Evolutionary conservation across 2,888 invertebrate genomes (phyloP).

Genomic region (Tanypteryx hageni): DNA sequence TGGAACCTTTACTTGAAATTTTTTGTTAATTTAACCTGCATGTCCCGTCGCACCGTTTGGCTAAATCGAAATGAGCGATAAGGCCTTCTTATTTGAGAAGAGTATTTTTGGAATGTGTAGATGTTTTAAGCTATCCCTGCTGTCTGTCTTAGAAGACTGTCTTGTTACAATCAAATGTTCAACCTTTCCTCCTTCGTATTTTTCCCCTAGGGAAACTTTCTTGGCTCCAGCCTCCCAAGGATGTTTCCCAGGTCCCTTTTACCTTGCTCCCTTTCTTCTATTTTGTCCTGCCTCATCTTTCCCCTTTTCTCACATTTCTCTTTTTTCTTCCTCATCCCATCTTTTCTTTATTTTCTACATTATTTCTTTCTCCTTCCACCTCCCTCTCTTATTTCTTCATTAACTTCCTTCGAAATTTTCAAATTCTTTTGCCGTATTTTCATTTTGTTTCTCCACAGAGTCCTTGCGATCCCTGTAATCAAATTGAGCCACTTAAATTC

Average conservation of each 20-base stretch:
- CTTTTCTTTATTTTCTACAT: not conserved
- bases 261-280: not conserved
- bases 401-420: too few relatives aligned
- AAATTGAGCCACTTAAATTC: not conserved
- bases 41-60: slow-evolving; percentile 47
- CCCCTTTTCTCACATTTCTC: not conserved
- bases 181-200: slow-evolving; percentile 43
- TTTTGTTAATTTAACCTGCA: not conserved
- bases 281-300: slow-evolving; percentile 8
- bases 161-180: slow-evolving; percentile 31
- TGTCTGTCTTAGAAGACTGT: slow-evolving; percentile 52
- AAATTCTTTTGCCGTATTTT: too few relatives aligned
- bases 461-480: too few relatives aligned
- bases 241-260: slow-evolving; percentile 48
- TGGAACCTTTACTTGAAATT: slow-evolving; percentile 40
- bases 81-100: slow-evolving; percentile 44
- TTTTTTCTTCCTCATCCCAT: not conserved
- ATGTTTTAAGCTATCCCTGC: slow-evolving; percentile 42
- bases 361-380: not conserved
- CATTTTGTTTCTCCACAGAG: too few relatives aligned
- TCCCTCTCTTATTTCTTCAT: too few relatives aligned
- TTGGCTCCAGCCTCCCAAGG: slow-evolving; percentile 64
- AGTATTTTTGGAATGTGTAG: slow-evolving; percentile 62
- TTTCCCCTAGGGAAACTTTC: slow-evolving; percentile 58
- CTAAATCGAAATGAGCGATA: slow-evolving; percentile 41